Base-by-base conservation (phyloP, 2,797 vertebrate genomes). In the Champsocephalus gunnari region DNA sequence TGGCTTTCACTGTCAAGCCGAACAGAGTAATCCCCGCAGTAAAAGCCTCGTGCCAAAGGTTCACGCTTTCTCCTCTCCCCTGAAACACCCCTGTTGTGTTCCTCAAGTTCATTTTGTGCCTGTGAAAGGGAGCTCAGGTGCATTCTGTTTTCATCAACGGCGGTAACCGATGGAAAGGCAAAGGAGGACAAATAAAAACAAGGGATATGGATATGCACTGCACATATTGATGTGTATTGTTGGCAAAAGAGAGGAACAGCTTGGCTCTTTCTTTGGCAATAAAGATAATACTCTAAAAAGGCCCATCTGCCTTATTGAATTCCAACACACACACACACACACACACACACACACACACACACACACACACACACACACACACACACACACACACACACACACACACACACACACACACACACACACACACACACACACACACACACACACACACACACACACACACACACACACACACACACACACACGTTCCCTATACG, bases 281-380 rank as follows among this genome's bases (percentile, higher is more conserved):
- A 89, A 87, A 86, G 86, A 87, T 92, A 89, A 90, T 91, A 79
- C 84, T 85, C 85, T 92, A 92, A 94, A 93, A 88, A 89, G 92
- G 78, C 78, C 92, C 93, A 94, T 94, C 92, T 94, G 92, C 82
- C 87, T 90, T 89, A 92, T 87, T 93, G 87, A 90, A 88, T 93
- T 90, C 68, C 71, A 85, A 77, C 77, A 80, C 59, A 51, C 71
- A 17, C 70, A 64, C 34, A 38, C 34, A 8, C 34, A 38, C 34
- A 38, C 34, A 80, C 41, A 65, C 60, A 75, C 70, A 75, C 74
- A 69, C 55, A 69, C 57, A 73, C 73, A 76, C 69, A 71, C 75
- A 62, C 19, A 71, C 48, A 71, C 60, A 73, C 62, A 78, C 58
- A 76, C 62, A 71, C 68, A 51, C 68, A 38, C 3, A 28, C 62